Evolutionary conservation across 2,797 vertebrate genomes (phyloP), one percentile per base, ranked within the genome.

Genomic region (Mallotus villosus): DNA sequence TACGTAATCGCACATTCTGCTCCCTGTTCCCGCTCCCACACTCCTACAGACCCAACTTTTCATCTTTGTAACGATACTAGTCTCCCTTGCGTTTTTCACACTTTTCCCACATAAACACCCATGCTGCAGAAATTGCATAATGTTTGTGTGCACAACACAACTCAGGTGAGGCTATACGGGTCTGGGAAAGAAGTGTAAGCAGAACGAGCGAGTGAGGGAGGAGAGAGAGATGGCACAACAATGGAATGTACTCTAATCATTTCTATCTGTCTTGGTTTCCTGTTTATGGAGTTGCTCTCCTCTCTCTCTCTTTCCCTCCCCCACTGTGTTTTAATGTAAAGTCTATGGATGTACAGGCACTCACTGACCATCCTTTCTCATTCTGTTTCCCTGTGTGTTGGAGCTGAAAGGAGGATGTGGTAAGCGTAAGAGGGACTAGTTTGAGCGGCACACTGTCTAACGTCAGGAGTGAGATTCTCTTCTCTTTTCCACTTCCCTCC

Each of bases 1-100:
- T 86, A 76, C 14, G 71, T 74, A 86, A 86, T 55, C 17, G 16
- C 51, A 55, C 57, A 59, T 59, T 24, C 57, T 59, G n/a, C 57
- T 59, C 57, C 57, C 57, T 21, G 9, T 16, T 22, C 57, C 49
- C 19, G 14, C 49, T 72, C n/a, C 55, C 46, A 63, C 62, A 17
- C 16, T 17, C 16, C 19, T 55, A 5, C 51, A 55, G 51, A n/a
- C 51, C 17, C 51, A n/a, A 3, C 51, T 2, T 55, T 19, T 4
- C 51, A 17, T 55, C 51, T 55, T 19, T n/a, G 19, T n/a, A n/a
- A 55, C 51, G 4, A 17, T 55, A 17, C 17, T 55, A 55, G 16
- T 55, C 51, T n/a, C 51, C 46, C 63, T 49, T 60, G 12, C 24
- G 4, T 22, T 59, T 4, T 25, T 25, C 22, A 17, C 51, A 22